These are phyloP conservation scores for Pissodes strobi DNA, from an alignment of 1,140 invertebrate genomes.

Conservation along the genomic window DNA sequence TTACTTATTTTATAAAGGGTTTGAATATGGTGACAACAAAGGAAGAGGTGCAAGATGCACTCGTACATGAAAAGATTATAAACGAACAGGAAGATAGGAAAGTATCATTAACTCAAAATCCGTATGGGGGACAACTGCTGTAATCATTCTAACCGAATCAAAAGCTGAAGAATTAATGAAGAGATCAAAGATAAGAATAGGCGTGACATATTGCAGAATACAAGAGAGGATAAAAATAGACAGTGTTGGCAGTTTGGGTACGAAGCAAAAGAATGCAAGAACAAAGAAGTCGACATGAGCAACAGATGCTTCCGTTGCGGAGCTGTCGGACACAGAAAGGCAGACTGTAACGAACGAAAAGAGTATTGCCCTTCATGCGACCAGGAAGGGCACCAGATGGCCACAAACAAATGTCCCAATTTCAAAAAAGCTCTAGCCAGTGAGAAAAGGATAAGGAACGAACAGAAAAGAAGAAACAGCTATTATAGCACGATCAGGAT, in stretches of 20 bases:
- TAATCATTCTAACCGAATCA: not conserved
- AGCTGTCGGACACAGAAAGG: not conserved
- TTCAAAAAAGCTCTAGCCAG: not conserved
- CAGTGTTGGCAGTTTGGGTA: not conserved
- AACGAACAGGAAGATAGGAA: too few species aligned
- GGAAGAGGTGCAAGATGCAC: not conserved
- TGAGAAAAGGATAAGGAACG: too few species aligned
- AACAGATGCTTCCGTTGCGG: not conserved
- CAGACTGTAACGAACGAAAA: not conserved
- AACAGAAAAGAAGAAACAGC: not conserved
- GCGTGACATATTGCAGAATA: not conserved
- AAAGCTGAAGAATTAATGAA: not conserved
- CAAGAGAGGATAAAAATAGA: not conserved
- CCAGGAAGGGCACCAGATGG: not conserved
- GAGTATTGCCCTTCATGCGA: not conserved
- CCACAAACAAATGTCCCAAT: not conserved
- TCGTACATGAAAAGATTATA: not conserved
- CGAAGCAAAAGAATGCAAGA: conserved; percentile 7
- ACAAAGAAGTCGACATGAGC: not conserved
- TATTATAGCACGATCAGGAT: not conserved
- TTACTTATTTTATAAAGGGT: too few species aligned
- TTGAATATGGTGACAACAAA: too few species aligned
- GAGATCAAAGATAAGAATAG: not conserved
- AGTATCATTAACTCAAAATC: not conserved
- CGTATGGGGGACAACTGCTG: not conserved